Conservation (phyloP, 2,797 vertebrate species). For the Sebastes iracundus region DNA sequence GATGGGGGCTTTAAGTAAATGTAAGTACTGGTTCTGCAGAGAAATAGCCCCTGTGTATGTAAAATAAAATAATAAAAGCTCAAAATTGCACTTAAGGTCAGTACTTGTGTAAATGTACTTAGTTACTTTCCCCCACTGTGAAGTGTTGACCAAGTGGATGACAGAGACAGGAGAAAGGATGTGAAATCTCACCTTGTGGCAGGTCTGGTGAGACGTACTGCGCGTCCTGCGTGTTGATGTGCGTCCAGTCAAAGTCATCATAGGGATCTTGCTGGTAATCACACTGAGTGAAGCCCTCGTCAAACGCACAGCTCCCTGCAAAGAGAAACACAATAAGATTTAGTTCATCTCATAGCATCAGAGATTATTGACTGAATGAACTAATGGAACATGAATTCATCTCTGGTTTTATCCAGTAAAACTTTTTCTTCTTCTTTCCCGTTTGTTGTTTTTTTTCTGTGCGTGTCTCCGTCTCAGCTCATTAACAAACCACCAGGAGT, state of each 20-base stretch:
- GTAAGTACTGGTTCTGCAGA: background rate
- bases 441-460: constrained; percentile 28
- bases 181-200: constrained; percentile 89
- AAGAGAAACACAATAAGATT: constrained; percentile 14
- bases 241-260: constrained; percentile 97
- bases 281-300: constrained; percentile 93
- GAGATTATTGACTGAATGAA: background rate
- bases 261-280: constrained; percentile 97
- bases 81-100: background rate
- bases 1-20: too few species aligned
- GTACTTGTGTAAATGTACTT: background rate
- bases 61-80: background rate
- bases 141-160: constrained; percentile 46
- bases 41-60: background rate
- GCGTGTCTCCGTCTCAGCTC: constrained; percentile 54
- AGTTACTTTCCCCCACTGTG: background rate
- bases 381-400: background rate
- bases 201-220: constrained; percentile 92
- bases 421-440: background rate
- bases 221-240: constrained; percentile 93
- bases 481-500: constrained; percentile 69
- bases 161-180: constrained; percentile 27
- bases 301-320: constrained; percentile 93
- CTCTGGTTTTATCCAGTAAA: background rate
- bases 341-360: constrained; percentile 1